Evolutionary conservation across 2,888 invertebrate genomes (phyloP).

Genomic region (Stenodera caucasica): DNA sequence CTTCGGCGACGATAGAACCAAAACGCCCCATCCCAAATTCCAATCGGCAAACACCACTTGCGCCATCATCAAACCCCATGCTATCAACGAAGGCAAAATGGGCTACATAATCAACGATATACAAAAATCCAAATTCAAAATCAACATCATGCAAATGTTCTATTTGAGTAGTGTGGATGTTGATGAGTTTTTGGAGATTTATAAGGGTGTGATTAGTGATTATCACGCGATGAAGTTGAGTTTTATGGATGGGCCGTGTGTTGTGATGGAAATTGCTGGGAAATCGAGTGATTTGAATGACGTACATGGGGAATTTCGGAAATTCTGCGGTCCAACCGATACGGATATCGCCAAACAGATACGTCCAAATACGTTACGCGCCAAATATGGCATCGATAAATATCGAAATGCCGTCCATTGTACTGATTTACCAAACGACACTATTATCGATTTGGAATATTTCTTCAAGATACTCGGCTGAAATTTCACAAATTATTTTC

Average conservation of each 20-base stretch:
- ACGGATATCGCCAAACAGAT: constrained; percentile 87
- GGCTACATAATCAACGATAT: constrained; percentile 76
- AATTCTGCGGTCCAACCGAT: constrained; percentile 85
- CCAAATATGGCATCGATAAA: constrained; percentile 79
- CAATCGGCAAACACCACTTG: constrained; percentile 71
- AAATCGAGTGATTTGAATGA: constrained; percentile 57
- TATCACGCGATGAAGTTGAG: constrained; percentile 80
- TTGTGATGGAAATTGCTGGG: constrained; percentile 82
- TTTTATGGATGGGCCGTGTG: constrained; percentile 80
- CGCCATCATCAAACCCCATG: constrained; percentile 89
- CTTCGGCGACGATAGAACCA: constrained; percentile 56
- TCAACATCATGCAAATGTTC: constrained; percentile 80
- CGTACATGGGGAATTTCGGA: constrained; percentile 73
- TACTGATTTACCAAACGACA: constrained; percentile 90
- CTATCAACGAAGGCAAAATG: constrained; percentile 71
- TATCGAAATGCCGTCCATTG: constrained; percentile 90
- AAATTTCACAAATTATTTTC: no score
- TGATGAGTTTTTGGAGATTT: constrained; percentile 90
- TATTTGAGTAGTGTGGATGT: constrained; percentile 79
- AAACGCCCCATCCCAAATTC: constrained; percentile 57
- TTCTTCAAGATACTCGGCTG: constrained; percentile 70
- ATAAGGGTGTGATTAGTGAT: constrained; percentile 84
- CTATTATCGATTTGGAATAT: constrained; percentile 78
- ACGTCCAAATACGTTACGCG: constrained; percentile 81
- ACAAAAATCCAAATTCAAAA: constrained; percentile 68